phyloP scores from a whole-genome alignment of 1,140 invertebrate genomes.

The Drosophila pseudoananassae region DNA sequence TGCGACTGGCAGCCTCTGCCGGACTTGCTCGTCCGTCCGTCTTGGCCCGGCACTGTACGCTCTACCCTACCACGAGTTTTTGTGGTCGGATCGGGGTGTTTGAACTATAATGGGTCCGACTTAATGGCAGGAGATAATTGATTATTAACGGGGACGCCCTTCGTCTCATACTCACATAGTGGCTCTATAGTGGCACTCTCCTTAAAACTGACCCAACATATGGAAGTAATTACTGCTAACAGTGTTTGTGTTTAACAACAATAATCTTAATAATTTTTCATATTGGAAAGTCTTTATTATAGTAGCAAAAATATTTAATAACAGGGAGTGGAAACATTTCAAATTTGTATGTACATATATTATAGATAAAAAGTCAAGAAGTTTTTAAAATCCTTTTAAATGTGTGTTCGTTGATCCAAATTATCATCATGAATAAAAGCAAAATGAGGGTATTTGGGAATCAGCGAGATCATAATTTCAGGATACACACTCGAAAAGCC shows the following conservation, averaged over 20 bases:
- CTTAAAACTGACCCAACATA: neutral
- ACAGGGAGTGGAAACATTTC: too few relatives aligned
- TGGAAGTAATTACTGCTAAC: neutral
- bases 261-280: neutral
- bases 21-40: conserved; percentile 56
- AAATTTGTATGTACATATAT: too few relatives aligned
- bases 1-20: conserved; percentile 62
- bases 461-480: neutral
- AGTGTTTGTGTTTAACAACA: neutral
- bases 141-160: neutral
- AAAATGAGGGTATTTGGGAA: neutral
- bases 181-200: too few relatives aligned
- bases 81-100: conserved; percentile 21
- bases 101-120: conserved; percentile 24
- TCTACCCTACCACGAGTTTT: neutral
- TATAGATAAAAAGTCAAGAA: too few relatives aligned
- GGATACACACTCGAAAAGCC: conserved; percentile 1
- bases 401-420: too few relatives aligned
- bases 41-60: conserved; percentile 29
- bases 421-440: too few relatives aligned
- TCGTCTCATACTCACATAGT: neutral
- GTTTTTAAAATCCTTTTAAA: too few relatives aligned
- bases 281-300: neutral
- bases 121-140: neutral
- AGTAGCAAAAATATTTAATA: too few relatives aligned